Base-by-base conservation (phyloP, 2,888 invertebrate genomes). In the Julus scanicus region DNA sequence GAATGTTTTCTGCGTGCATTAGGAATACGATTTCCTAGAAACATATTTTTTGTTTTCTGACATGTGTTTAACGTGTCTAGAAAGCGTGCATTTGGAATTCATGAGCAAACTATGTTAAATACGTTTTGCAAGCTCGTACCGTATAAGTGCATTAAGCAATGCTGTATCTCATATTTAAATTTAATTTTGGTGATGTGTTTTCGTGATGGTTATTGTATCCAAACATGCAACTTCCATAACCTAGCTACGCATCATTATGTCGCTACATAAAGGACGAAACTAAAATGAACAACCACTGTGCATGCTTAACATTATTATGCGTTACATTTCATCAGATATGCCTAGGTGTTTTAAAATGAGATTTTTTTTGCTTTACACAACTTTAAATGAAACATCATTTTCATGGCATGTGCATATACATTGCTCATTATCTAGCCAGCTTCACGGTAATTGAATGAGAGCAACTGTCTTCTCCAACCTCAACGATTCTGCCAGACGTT, bases 391-490 rank as follows among this genome's bases (percentile, higher is more conserved):
- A 80, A 37, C 37, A 80, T 80, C 37, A 63, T 20, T 15, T 37
- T 80, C 9, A 29, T 37, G 80, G 80, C 80, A 80, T 11, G 80
- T 37, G 80, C 80, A 80, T 80, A 37, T 37, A 80, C 80, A 80
- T 37, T 80, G 80, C 80, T 80, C 80, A 80, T 80, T 80, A 80
- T 80, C 37, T 11, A 80, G 13, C 37, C 37, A 37, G 80, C 80
- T 80, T 80, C 80, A 2, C 13, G 1, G 80, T 80, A 80, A 80
- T 80, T 80, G 80, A 80, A 80, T 80, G 80, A 80, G 80, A 80
- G 2, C 80, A 80, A 80, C 80, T 80, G 80, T 80, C 80, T 80
- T 11, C 17, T 37, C 6, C 80, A 37, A 37, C 37, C 80, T 71
- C 71, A 71, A 71, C 71, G 71, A 29, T 29, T 29, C 29, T 71